Conservation (phyloP, 2,888 invertebrate species). For the Phyto melanocephala region DNA sequence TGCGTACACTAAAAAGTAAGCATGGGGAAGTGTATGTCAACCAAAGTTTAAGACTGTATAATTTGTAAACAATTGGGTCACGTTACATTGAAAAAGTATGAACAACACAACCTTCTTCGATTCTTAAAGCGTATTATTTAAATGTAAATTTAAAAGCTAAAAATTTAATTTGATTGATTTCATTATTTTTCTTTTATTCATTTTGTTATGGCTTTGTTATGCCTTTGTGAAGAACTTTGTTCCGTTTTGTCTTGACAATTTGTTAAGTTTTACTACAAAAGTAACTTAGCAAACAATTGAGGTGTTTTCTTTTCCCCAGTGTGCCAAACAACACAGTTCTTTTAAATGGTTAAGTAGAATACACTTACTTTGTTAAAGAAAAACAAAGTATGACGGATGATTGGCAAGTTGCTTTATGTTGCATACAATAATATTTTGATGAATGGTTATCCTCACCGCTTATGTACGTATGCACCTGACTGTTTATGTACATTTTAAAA, state of each 20-base stretch:
- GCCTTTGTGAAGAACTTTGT: neutral
- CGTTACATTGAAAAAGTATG: neutral
- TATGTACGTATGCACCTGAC: conserved; percentile 25
- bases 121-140: neutral
- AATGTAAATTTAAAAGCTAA: neutral
- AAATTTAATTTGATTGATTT: neutral
- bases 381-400: conserved; percentile 39
- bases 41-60: neutral
- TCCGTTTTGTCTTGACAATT: neutral
- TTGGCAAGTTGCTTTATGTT: conserved; percentile 44
- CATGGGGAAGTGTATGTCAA: conserved; percentile 8
- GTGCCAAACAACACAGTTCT: neutral
- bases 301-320: neutral
- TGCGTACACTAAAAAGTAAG: neutral
- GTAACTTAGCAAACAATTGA: conserved; percentile 20
- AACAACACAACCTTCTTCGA: neutral
- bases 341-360: neutral
- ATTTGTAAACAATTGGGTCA: conserved; percentile 25
- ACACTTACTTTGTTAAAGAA: conserved; percentile 5
- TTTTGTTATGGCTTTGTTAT: neutral
- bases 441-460: conserved; percentile 33
- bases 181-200: neutral
- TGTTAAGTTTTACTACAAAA: conserved; percentile 10
- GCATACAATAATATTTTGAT: conserved; percentile 41
- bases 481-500: neutral